Evolutionary conservation across 2,888 invertebrate species (phyloP), one percentile per base, ranked within the genome.

Genomic region (Athrips mouffetella): DNA sequence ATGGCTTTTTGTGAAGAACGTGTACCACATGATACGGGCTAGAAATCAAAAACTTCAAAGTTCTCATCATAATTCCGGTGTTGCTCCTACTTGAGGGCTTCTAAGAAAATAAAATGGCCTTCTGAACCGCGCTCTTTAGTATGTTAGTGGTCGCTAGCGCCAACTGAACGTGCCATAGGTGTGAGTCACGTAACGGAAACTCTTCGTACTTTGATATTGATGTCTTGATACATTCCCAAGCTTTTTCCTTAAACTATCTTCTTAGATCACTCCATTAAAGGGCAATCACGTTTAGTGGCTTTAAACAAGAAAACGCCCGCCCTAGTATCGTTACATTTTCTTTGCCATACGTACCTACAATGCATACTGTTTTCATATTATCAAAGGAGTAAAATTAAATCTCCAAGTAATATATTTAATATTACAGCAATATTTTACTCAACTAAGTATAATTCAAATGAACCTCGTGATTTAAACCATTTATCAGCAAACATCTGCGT

Each of bases 101-200:
- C 73, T 65, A 50, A 60, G 74, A 70, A 74, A 72, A 74, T 73
- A 72, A 76, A 76, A 73, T 67, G 62, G 67, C 67, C 68, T 67
- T 72, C 66, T 65, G 64, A 70, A 70, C 63, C 71, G 65, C 65
- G 51, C 63, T 60, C 62, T 64, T 84, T 81, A 77, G 82, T 85
- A 84, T 81, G 82, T 81, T 75, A 82, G 80, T 76, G 76, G 76
- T 71, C 74, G 73, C 68, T 65, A 70, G 74, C 75, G 68, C 65
- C 71, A 68, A 65, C 61, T 67, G 74, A 71, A 85, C 86, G 84
- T 85, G 85, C 85, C 83, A 76, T 69, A 74, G 63, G 72, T 72
- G 75, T 86, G 85, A 87, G 85, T 87, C 86, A 87, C 86, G 86
- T 87, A 86, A 82, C 84, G 85, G 84, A 85, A 83, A 84, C 78